Conservation (phyloP, 2,888 invertebrate genomes). For the Cryptosula pallasiana region DNA sequence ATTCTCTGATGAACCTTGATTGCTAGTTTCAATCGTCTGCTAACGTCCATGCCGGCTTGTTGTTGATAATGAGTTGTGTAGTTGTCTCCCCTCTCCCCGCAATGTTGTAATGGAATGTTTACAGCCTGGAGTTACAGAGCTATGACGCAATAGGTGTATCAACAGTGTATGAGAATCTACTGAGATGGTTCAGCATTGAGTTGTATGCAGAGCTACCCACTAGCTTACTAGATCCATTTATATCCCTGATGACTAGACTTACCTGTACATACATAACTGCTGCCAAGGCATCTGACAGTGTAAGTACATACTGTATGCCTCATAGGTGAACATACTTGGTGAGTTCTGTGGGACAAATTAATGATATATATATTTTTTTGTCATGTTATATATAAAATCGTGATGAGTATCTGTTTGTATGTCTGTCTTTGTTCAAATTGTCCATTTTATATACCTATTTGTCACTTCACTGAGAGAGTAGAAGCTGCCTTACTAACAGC, state of each 20-base stretch:
- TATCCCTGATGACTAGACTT: constrained; percentile 62
- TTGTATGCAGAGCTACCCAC: constrained; percentile 48
- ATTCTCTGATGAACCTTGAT: too few species aligned
- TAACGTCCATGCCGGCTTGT: too few species aligned
- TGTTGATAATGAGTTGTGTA: too few species aligned
- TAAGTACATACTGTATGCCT: neutral
- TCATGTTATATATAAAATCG: neutral
- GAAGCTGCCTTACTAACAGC: too few species aligned
- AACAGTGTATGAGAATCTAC: neutral
- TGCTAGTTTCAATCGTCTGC: too few species aligned
- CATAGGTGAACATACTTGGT: neutral
- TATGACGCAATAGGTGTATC: constrained; percentile 62
- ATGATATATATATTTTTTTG: constrained; percentile 9
- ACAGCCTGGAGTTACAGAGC: constrained; percentile 61
- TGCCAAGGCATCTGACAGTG: constrained; percentile 43
- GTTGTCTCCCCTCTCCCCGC: too few species aligned
- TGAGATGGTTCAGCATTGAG: constrained; percentile 8
- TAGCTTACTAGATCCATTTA: constrained; percentile 58
- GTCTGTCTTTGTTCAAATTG: too few species aligned
- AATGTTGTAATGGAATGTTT: too few species aligned
- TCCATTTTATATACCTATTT: too few species aligned
- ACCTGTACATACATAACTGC: constrained; percentile 64
- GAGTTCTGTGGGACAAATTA: neutral
- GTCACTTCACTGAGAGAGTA: too few species aligned
- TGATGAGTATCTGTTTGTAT: neutral